phyloP scores from a whole-genome alignment of 2,888 invertebrate genomes.

The Diplolepis rosae region DNA sequence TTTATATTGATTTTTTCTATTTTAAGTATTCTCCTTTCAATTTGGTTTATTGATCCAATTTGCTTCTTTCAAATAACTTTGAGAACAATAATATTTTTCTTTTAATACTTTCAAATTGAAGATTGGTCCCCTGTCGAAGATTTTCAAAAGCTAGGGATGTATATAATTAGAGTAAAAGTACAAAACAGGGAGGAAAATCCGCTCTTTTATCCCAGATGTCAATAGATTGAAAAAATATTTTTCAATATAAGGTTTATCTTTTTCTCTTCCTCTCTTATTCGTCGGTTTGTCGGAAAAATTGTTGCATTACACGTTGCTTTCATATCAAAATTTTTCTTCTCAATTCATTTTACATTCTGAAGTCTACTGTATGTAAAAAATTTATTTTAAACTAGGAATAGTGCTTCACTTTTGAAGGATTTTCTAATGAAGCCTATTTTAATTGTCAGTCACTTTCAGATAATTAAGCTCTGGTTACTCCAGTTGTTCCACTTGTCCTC shows the following conservation, averaged over 20 bases:
- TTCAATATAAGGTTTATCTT: too few species aligned
- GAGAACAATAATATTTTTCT: neutral
- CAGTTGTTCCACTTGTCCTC: neutral
- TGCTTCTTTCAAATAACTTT: neutral
- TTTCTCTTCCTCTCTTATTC: neutral
- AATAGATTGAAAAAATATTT: neutral
- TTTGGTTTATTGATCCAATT: neutral
- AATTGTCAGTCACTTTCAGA: neutral
- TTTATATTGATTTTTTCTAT: neutral
- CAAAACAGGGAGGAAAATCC: neutral
- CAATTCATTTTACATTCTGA: neutral
- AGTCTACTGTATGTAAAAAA: too few species aligned
- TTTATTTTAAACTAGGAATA: neutral
- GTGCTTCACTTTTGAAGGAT: neutral
- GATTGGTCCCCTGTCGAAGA: constrained; percentile 10
- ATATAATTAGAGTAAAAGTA: too few species aligned
- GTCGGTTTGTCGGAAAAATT: neutral
- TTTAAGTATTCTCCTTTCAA: neutral
- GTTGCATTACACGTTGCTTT: neutral
- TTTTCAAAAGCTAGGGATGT: neutral
- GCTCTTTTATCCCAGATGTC: neutral
- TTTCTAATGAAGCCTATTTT: neutral
- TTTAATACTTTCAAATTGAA: constrained; percentile 20
- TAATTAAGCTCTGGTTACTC: constrained; percentile 2
- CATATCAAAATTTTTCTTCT: neutral